Conservation (phyloP, 1,140 invertebrate genomes). For the Venustaconcha ellipsiformis region DNA sequence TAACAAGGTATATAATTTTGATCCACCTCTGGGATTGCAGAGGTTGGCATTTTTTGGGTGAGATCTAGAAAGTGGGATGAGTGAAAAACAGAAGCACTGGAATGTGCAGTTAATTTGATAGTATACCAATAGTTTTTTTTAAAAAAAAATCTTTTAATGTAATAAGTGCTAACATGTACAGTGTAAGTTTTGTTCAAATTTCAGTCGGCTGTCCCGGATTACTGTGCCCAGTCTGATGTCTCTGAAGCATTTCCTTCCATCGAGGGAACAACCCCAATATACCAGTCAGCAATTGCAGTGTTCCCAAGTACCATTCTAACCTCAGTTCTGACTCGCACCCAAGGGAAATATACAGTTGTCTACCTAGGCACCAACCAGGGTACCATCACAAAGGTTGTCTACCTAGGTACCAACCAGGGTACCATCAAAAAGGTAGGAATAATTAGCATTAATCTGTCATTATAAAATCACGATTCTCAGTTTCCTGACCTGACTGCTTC, state of each 20-base stretch:
- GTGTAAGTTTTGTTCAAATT: conserved; percentile 1
- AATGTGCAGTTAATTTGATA: neutral
- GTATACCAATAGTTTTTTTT: no score
- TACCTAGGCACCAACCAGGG: conserved; percentile 42
- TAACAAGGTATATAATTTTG: no score
- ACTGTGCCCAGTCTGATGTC: conserved; percentile 37
- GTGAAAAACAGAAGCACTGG: neutral
- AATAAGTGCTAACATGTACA: neutral
- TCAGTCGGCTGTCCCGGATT: conserved; percentile 26
- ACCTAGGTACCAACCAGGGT: conserved; percentile 38
- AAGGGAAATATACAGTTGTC: conserved; percentile 20
- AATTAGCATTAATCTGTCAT: no score
- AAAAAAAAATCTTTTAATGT: no score
- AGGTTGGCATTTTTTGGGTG: no score
- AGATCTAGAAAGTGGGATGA: neutral
- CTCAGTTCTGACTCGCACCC: conserved; percentile 25
- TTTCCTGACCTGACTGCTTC: no score
- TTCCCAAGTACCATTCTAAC: conserved; percentile 25
- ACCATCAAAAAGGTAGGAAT: conserved; percentile 37
- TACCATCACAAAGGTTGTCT: conserved; percentile 41
- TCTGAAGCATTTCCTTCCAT: conserved; percentile 44
- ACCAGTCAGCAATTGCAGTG: conserved; percentile 23
- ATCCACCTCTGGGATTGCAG: no score
- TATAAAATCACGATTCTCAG: no score
- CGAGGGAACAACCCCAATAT: conserved; percentile 35